Conservation (phyloP, 1,140 invertebrate genomes). For the Drosophila auraria region DNA sequence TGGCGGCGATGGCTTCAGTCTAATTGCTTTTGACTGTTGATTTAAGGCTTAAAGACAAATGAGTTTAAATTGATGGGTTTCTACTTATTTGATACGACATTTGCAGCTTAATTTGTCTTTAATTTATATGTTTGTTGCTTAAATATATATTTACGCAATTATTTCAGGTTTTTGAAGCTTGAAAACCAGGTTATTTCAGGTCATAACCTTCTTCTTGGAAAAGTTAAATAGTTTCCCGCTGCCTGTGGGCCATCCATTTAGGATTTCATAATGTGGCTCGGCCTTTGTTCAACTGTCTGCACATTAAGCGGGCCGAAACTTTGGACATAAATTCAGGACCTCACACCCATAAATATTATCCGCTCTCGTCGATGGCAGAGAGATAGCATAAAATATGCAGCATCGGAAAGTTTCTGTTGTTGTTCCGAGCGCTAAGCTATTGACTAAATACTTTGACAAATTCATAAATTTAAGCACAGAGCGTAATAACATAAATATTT, state of each 20-base stretch:
- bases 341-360: conserved; percentile 65
- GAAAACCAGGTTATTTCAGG: background rate
- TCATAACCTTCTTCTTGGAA: background rate
- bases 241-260: conserved; percentile 48
- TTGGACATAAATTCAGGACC: conserved; percentile 72
- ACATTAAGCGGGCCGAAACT: conserved; percentile 65
- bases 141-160: background rate
- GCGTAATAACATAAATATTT: conserved; percentile 79
- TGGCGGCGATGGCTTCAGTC: background rate
- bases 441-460: conserved; percentile 83
- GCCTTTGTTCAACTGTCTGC: conserved; percentile 41
- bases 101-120: background rate
- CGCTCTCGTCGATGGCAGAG: conserved; percentile 57
- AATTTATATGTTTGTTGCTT: background rate
- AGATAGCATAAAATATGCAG: conserved; percentile 70
- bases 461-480: conserved; percentile 76
- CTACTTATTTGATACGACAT: background rate
- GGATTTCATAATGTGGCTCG: conserved; percentile 43
- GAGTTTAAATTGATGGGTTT: background rate
- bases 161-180: background rate
- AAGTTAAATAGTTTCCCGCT: conserved; percentile 18
- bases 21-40: conserved; percentile 28
- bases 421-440: conserved; percentile 62
- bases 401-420: conserved; percentile 45
- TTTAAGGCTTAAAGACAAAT: background rate